A percentile compares a stretch with the other conserved stretches of the same genome.
These are phyloP conservation scores for Leucophenga maculata DNA, from an alignment of 2,888 invertebrate species.

Conservation along the genomic window DNA sequence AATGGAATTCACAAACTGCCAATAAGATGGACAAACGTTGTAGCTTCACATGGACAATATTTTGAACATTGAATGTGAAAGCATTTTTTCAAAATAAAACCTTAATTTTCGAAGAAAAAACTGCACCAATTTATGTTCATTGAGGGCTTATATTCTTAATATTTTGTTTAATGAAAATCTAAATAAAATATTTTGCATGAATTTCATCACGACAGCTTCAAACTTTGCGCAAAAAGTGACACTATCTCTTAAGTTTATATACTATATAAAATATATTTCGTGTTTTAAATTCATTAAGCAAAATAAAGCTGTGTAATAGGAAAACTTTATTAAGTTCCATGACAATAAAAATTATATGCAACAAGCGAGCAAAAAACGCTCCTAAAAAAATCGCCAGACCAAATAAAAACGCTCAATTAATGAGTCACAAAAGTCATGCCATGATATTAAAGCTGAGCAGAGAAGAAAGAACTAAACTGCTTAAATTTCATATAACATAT, in stretches of 20 bases:
- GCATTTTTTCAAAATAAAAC: too few relatives aligned
- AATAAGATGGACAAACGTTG: too few relatives aligned
- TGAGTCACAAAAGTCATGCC: background rate
- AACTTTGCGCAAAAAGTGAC: background rate
- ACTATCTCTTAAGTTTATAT: background rate
- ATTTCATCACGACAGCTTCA: background rate
- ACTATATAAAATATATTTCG: background rate
- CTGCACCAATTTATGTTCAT: too few relatives aligned
- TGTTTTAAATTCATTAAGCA: conserved; percentile 9
- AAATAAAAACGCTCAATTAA: background rate
- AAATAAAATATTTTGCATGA: background rate
- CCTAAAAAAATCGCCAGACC: background rate
- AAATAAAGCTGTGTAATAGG: background rate
- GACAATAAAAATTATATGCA: background rate
- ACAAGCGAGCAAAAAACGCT: background rate
- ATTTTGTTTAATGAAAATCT: background rate
- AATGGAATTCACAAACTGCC: too few relatives aligned
- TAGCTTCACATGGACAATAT: too few relatives aligned
- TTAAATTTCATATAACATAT: too few relatives aligned
- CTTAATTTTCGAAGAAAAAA: too few relatives aligned
- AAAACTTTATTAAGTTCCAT: too few relatives aligned
- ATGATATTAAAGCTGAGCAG: too few relatives aligned
- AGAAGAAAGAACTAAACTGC: too few relatives aligned
- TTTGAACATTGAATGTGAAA: too few relatives aligned
- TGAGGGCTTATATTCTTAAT: too few relatives aligned